Evolutionary conservation across 2,888 invertebrate species (phyloP).

Genomic region (Holacanthella duospinosa): DNA sequence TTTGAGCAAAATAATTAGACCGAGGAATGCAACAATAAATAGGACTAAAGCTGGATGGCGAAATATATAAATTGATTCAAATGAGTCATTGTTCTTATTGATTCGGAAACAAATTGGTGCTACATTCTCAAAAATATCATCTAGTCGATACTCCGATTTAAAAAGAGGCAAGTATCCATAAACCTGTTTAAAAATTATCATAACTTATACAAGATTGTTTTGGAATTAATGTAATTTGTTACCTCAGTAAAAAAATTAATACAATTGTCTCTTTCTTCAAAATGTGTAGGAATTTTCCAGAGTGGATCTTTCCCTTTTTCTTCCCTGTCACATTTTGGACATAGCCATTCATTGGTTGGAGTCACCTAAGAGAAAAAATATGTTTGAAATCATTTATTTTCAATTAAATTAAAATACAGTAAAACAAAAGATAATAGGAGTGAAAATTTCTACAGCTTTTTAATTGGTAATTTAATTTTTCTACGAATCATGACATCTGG

Average conservation of each 20-base stretch:
- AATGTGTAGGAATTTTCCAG: conserved; percentile 74
- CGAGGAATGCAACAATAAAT: no score
- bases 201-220: no score
- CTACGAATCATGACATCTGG: no score
- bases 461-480: no score
- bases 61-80: no score
- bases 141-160: no score
- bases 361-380: conserved; percentile 51
- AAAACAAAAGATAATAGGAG: conserved; percentile 7
- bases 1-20: no score
- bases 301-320: neutral
- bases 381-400: conserved; percentile 93
- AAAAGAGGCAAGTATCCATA: conserved; percentile 96
- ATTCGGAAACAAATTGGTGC: no score
- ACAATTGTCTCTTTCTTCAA: conserved; percentile 92
- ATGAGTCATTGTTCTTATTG: no score
- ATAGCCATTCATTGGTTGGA: conserved; percentile 92
- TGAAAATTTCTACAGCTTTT: neutral
- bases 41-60: no score
- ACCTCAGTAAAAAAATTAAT: conserved; percentile 81
- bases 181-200: conserved; percentile 44
- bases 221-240: no score
- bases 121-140: no score
- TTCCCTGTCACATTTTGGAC: conserved; percentile 48
- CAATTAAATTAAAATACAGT: conserved; percentile 61